Evolutionary conservation across 2,888 invertebrate species (phyloP).

Genomic region (Pyralis farinalis): DNA sequence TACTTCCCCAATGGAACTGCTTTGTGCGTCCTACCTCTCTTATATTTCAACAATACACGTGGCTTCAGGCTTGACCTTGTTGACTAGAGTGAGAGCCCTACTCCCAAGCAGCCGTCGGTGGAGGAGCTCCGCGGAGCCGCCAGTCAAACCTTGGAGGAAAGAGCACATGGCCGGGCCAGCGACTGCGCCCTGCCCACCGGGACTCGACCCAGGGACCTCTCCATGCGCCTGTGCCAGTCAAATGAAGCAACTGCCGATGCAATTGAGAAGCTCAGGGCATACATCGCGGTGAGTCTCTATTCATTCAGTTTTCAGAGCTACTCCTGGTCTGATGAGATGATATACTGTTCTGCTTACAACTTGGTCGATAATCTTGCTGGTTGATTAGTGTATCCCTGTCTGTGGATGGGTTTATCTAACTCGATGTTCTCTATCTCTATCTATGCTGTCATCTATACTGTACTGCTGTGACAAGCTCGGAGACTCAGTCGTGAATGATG

Average conservation of each 20-base stretch:
- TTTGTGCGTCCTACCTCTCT: too few relatives aligned
- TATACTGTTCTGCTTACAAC: too few relatives aligned
- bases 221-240: slow-evolving; percentile 35
- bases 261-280: slow-evolving; percentile 54
- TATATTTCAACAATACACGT: too few relatives aligned
- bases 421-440: too few relatives aligned
- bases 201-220: slow-evolving; percentile 21
- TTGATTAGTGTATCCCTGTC: too few relatives aligned
- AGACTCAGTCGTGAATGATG: too few relatives aligned
- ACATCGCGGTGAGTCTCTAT: slow-evolving; percentile 40
- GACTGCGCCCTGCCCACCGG: slow-evolving; percentile 3
- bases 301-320: not conserved
- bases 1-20: too few relatives aligned
- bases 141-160: slow-evolving; percentile 21
- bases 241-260: slow-evolving; percentile 52
- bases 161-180: slow-evolving; percentile 13
- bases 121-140: slow-evolving; percentile 30
- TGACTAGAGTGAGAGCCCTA: slow-evolving; percentile 60
- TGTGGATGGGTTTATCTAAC: too few relatives aligned
- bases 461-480: too few relatives aligned
- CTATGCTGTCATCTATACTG: too few relatives aligned
- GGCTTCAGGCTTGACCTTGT: slow-evolving; percentile 48
- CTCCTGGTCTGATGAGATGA: too few relatives aligned
- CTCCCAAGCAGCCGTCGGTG: slow-evolving; percentile 28
- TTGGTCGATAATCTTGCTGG: too few relatives aligned